Percentiles rank a stretch among this genome's conserved stretches.
These are phyloP conservation scores for Chlorops oryzae DNA, from an alignment of 1,140 invertebrate genomes.

Conservation along the genomic window DNA sequence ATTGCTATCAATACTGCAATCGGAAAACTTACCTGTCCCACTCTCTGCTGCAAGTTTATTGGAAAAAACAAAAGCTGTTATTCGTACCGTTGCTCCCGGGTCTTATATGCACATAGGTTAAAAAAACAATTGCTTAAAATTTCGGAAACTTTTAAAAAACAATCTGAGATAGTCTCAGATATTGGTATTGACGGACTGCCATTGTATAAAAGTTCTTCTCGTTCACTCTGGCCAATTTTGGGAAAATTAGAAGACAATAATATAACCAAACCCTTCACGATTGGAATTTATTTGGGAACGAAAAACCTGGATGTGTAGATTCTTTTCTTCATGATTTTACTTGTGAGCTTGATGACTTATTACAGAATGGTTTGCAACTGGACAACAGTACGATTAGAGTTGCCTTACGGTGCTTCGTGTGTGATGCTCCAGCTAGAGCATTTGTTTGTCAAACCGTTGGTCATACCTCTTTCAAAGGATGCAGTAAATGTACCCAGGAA, in stretches of 20 bases:
- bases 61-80: too few species aligned
- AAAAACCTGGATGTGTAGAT: constrained; percentile 4
- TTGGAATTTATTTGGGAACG: constrained; percentile 3
- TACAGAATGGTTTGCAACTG: not conserved
- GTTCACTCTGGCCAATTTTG: constrained; percentile 4
- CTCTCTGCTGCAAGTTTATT: too few species aligned
- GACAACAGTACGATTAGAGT: not conserved
- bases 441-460: constrained; percentile 1
- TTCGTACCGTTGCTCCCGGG: too few species aligned
- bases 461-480: constrained; percentile 6
- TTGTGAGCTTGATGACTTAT: not conserved
- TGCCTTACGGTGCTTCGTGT: constrained; percentile 3
- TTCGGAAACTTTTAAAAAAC: too few species aligned
- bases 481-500: constrained; percentile 5
- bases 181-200: too few species aligned
- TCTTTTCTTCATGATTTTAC: constrained; percentile 10
- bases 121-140: too few species aligned
- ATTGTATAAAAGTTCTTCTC: too few species aligned
- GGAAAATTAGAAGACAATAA: not conserved
- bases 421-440: constrained; percentile 5
- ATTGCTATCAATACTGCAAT: too few species aligned
- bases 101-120: too few species aligned
- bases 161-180: too few species aligned
- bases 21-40: too few species aligned
- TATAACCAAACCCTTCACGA: constrained; percentile 2